phyloP scores from a whole-genome alignment of 2,113 vertebrate genomes.

The Cervus canadensis region DNA sequence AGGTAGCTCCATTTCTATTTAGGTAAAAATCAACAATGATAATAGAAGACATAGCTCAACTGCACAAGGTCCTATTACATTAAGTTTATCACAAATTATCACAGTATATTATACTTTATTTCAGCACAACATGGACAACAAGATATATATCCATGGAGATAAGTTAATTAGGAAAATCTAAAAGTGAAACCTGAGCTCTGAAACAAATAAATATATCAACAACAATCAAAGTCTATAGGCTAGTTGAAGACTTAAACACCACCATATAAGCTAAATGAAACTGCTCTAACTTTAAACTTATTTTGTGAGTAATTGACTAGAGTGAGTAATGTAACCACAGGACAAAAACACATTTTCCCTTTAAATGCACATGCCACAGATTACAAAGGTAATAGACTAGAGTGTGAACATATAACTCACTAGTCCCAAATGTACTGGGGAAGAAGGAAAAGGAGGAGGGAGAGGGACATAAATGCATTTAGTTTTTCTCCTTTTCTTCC shows the following conservation, averaged over 20 bases:
- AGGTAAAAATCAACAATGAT: background rate
- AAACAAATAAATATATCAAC: background rate
- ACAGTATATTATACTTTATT: background rate
- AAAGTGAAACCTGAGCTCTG: background rate
- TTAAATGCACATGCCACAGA: background rate
- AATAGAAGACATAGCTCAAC: background rate
- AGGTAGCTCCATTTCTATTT: background rate
- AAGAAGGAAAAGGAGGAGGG: background rate
- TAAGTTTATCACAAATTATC: background rate
- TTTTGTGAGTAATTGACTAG: background rate
- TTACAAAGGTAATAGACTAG: background rate
- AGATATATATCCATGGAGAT: background rate
- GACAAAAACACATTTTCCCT: background rate
- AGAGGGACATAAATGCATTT: background rate
- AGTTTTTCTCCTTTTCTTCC: background rate
- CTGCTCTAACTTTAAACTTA: background rate
- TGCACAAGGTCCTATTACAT: background rate
- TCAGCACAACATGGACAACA: background rate
- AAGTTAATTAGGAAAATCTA: background rate
- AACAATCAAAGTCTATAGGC: background rate
- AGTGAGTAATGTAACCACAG: background rate
- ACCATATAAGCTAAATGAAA: background rate
- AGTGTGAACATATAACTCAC: background rate
- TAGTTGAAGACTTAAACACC: background rate
- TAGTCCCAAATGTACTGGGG: background rate